Conservation (phyloP, 2,888 invertebrate genomes). For the Sisyra nigra region DNA sequence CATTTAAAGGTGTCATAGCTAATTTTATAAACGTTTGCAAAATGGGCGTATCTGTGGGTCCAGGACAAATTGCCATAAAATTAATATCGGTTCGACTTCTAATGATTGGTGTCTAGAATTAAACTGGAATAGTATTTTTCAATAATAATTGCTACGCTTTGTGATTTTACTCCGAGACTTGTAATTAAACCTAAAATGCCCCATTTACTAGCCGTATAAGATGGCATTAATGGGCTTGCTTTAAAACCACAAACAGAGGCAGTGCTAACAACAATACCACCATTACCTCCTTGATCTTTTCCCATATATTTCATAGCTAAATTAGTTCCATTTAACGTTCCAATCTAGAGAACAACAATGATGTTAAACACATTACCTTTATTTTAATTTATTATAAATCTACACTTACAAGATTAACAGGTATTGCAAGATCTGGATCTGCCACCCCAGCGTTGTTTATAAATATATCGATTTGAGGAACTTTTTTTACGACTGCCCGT, state of each 20-base stretch:
- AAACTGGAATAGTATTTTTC: too few relatives aligned
- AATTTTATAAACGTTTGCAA: background rate
- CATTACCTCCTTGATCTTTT: background rate
- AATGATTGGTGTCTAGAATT: too few relatives aligned
- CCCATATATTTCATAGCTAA: background rate
- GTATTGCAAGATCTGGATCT: background rate
- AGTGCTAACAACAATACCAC: background rate
- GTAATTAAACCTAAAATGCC: background rate
- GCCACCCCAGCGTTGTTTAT: background rate
- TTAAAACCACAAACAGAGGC: background rate
- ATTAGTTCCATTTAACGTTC: background rate
- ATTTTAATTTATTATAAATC: too few relatives aligned
- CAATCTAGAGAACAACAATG: background rate
- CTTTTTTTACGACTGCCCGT: background rate
- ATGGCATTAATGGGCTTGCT: background rate
- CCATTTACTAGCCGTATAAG: background rate
- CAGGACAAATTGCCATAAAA: conserved; percentile 1
- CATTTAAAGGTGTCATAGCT: too few relatives aligned
- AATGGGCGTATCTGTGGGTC: background rate
- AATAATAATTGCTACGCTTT: too few relatives aligned
- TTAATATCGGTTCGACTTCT: too few relatives aligned
- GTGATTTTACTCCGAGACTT: background rate
- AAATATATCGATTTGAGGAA: background rate
- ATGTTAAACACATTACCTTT: background rate
- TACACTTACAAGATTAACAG: background rate